Percentiles rank a stretch among this genome's conserved stretches.
These are phyloP conservation scores for Thamnaconus septentrionalis DNA, from an alignment of 2,113 vertebrate species.

Conservation along the genomic window DNA sequence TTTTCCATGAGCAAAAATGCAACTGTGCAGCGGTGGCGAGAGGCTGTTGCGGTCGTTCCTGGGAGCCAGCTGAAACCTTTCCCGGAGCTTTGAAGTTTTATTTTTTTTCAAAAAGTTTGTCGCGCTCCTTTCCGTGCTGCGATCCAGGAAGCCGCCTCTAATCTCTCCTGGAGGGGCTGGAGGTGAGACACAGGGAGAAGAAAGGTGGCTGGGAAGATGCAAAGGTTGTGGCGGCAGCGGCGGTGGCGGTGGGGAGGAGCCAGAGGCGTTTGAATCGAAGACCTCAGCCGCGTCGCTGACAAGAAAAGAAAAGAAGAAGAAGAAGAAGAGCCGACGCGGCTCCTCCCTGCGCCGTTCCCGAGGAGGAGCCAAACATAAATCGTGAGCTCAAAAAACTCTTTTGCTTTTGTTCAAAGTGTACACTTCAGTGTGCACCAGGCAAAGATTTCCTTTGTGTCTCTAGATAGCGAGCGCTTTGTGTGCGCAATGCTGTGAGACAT, in stretches of 20 bases:
- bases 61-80: conserved; percentile 20
- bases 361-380: conserved; percentile 5
- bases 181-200: conserved; percentile 16
- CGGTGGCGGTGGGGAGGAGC: no score
- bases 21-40: neutral
- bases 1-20: no score
- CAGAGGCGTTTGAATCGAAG: no score
- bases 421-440: neutral
- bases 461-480: conserved; percentile 6
- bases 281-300: no score
- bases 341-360: conserved; percentile 16
- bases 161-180: conserved; percentile 20
- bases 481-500: conserved; percentile 7
- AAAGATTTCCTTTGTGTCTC: conserved; percentile 6
- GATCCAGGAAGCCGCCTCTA: conserved; percentile 33
- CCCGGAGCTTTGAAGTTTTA: conserved; percentile 7
- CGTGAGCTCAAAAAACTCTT: neutral
- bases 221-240: conserved; percentile 3
- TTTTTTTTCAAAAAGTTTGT: conserved; percentile 41
- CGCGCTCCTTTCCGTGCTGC: conserved; percentile 19
- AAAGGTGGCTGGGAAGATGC: conserved; percentile 12
- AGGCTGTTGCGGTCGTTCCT: neutral
- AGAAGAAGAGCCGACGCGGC: conserved; percentile 32
- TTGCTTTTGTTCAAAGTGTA: conserved; percentile 5
- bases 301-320: conserved; percentile 2